Evolutionary conservation across 1,140 invertebrate genomes (phyloP).

Genomic region (Zaprionus gabonicus): DNA sequence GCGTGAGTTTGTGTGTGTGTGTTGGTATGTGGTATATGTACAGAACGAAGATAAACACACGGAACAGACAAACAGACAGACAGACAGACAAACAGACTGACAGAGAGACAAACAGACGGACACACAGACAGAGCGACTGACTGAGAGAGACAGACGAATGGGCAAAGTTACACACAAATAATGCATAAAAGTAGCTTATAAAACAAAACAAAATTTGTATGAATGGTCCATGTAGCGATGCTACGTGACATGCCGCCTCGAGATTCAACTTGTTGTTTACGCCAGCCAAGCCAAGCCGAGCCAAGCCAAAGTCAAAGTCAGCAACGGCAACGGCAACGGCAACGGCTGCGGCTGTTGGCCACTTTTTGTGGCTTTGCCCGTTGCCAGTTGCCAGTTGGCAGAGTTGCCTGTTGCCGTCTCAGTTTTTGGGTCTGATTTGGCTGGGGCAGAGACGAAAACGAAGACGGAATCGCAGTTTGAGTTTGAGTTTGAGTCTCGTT

Average conservation of each 20-base stretch:
- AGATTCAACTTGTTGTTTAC: slow-evolving; percentile 75
- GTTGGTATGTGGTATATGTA: slow-evolving; percentile 16
- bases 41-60: slow-evolving; percentile 27
- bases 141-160: slow-evolving; percentile 10
- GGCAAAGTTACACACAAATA: slow-evolving; percentile 79
- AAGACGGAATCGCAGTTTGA: not conserved
- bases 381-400: slow-evolving; percentile 31
- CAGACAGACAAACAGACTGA: slow-evolving; percentile 17
- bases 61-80: slow-evolving; percentile 20
- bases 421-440: no score
- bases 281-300: slow-evolving; percentile 17
- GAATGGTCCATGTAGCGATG: slow-evolving; percentile 78
- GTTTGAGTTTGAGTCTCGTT: slow-evolving; percentile 3
- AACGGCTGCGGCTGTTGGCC: slow-evolving; percentile 30
- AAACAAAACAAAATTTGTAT: slow-evolving; percentile 83
- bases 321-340: not conserved
- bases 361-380: slow-evolving; percentile 66
- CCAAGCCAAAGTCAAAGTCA: not conserved
- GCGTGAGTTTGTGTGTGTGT: slow-evolving; percentile 8
- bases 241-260: slow-evolving; percentile 79
- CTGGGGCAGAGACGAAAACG: not conserved
- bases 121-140: no score
- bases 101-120: slow-evolving; percentile 10
- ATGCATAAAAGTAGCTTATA: slow-evolving; percentile 81
- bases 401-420: slow-evolving; percentile 55